Evolutionary conservation across 2,888 invertebrate genomes (phyloP), one percentile per base, ranked within the genome.

Genomic region (Leptinotarsa tumamoca): DNA sequence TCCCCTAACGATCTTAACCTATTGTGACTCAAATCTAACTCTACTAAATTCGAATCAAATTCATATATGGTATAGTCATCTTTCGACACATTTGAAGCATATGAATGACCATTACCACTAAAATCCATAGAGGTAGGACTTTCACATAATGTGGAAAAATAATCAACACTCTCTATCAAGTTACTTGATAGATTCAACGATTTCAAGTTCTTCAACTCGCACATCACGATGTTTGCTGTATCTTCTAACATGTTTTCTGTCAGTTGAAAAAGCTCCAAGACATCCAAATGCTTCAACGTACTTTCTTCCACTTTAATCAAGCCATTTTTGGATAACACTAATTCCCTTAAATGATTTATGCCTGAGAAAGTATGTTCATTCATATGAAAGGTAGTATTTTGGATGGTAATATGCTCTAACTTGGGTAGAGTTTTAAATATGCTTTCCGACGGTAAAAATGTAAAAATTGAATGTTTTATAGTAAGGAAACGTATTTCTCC

Each of bases 11-110:
- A 69, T 43, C 73, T 69, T 68, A 86, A 83, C 71, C 81, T 76
- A 77, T 86, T 86, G 50, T 80, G 73, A 75, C 84, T 84, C 67
- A 85, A 81, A 79, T 86, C 83, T 49, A 86, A 73, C 15, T 80
- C 77, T 14, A 75, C 71, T 51, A 85, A 68, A 68, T 80, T 80
- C 49, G 78, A 75, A 14, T 73, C 75, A 72, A 61, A 78, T 66
- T 76, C 71, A 27, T 70, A 52, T 21, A 74, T 21, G 17, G 58
- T 52, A 74, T 70, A 78, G 63, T 78, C 23, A 63, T 56, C 54
- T 21, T 75, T 73, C 14, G 73, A 58, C 50, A 69, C 58, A 66
- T 75, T 67, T 17, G 23, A 13, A 72, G 49, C 17, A n/a, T 63
- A 33, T 51, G 51, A 13, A 51, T 72, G 73, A 18, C 73, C 67